phyloP scores from a whole-genome alignment of 2,113 vertebrate genomes.

The Caloenas nicobarica region DNA sequence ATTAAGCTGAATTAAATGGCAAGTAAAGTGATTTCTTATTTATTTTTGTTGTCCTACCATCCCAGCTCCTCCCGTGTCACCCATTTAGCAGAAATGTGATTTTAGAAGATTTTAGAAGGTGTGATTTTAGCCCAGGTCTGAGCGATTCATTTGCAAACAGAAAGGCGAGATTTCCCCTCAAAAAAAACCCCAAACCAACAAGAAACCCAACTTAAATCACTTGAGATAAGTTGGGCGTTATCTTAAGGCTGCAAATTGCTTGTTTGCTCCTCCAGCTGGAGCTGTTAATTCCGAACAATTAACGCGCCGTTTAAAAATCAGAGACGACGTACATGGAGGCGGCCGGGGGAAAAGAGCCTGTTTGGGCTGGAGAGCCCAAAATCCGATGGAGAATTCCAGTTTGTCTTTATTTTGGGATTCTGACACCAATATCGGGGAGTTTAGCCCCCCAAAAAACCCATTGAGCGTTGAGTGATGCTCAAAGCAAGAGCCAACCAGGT shows the following conservation, averaged over 20 bases:
- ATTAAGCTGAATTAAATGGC: too few relatives aligned
- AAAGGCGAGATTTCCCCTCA: neutral
- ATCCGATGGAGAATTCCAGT: neutral
- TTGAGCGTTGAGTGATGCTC: neutral
- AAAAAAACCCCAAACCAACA: neutral
- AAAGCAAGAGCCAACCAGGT: neutral
- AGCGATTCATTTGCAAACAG: neutral
- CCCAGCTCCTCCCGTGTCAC: neutral
- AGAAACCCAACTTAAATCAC: slow-evolving; percentile 44
- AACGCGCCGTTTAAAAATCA: slow-evolving; percentile 49
- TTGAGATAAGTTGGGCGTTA: slow-evolving; percentile 71
- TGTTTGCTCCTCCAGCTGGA: slow-evolving; percentile 79
- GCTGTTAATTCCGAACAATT: slow-evolving; percentile 78
- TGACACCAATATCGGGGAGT: neutral
- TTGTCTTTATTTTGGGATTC: neutral
- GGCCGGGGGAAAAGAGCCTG: slow-evolving; percentile 36
- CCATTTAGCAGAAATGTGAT: too few relatives aligned
- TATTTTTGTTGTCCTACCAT: neutral
- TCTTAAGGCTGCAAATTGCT: slow-evolving; percentile 72
- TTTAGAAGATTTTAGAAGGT: too few relatives aligned
- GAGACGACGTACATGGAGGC: slow-evolving; percentile 54
- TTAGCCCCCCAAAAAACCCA: neutral
- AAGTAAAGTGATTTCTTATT: neutral
- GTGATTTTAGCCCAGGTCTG: neutral
- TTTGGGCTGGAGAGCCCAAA: neutral